Conservation (phyloP, 2,113 vertebrate genomes). For the Anser cygnoides region DNA sequence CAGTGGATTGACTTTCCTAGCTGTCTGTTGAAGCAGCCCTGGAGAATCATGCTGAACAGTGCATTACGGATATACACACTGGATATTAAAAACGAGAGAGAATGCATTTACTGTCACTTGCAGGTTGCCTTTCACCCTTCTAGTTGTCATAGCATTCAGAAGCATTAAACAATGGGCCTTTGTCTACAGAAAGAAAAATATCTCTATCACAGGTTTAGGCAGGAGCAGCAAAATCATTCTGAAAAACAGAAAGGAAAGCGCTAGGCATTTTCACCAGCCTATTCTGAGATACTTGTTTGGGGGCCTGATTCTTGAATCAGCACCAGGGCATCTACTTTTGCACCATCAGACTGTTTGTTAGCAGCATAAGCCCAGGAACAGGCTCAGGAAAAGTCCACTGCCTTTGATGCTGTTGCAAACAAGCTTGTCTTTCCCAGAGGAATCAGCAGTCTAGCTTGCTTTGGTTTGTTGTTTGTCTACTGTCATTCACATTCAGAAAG, state of each 20-base stretch:
- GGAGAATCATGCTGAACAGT: not conserved
- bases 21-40: not conserved
- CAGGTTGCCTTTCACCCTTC: not conserved
- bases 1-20: not conserved
- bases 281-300: not conserved
- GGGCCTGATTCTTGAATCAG: not conserved
- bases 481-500: not conserved
- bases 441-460: not conserved
- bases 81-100: conserved; percentile 9
- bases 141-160: conserved; percentile 8
- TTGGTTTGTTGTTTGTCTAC: not conserved
- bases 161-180: not conserved
- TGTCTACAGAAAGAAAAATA: not conserved
- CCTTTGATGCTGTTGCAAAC: not conserved
- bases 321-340: not conserved
- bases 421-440: not conserved
- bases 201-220: not conserved
- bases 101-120: not conserved
- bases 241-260: not conserved
- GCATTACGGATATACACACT: not conserved
- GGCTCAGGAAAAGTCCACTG: not conserved
- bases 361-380: not conserved
- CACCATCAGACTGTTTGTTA: not conserved
- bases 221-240: not conserved
- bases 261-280: not conserved